Percentiles rank a stretch among this genome's conserved stretches.
Conservation (phyloP, 2,888 invertebrate species). For the Mesoligia furuncula region DNA sequence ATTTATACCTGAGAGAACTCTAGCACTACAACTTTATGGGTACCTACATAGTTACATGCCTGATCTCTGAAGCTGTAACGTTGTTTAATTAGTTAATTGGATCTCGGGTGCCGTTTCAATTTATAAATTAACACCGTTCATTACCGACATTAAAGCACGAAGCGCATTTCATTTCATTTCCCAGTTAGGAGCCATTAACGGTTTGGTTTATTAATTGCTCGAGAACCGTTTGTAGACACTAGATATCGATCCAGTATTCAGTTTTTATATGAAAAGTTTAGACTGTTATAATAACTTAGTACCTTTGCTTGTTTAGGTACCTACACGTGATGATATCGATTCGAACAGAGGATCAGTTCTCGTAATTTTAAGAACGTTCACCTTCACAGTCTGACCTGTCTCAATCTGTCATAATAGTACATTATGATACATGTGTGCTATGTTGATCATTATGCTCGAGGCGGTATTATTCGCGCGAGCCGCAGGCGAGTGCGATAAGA, state of each 20-base stretch:
- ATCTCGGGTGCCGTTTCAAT: conserved; percentile 29
- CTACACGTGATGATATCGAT: not conserved
- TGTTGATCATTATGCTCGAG: too few species aligned
- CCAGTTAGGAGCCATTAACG: conserved; percentile 11
- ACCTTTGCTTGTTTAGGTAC: too few species aligned
- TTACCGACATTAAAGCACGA: conserved; percentile 41
- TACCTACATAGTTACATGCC: not conserved
- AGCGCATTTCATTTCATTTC: conserved; percentile 21
- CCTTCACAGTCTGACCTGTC: too few species aligned
- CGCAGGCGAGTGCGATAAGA: too few species aligned
- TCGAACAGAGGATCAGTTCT: not conserved
- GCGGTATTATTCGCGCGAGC: too few species aligned
- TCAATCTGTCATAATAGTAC: too few species aligned
- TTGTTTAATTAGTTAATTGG: conserved; percentile 49
- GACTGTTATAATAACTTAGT: too few species aligned
- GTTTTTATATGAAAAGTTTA: too few species aligned
- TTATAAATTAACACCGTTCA: conserved; percentile 45
- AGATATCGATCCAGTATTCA: conserved; percentile 19
- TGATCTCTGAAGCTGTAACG: conserved; percentile 9
- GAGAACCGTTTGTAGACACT: conserved; percentile 8
- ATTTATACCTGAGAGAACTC: conserved; percentile 19
- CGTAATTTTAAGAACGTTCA: too few species aligned
- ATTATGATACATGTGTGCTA: too few species aligned
- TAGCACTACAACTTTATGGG: conserved; percentile 1
- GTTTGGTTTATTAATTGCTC: conserved; percentile 33